Base-by-base conservation (phyloP, 2,888 invertebrate species). In the Pemphredon lugubris region DNA sequence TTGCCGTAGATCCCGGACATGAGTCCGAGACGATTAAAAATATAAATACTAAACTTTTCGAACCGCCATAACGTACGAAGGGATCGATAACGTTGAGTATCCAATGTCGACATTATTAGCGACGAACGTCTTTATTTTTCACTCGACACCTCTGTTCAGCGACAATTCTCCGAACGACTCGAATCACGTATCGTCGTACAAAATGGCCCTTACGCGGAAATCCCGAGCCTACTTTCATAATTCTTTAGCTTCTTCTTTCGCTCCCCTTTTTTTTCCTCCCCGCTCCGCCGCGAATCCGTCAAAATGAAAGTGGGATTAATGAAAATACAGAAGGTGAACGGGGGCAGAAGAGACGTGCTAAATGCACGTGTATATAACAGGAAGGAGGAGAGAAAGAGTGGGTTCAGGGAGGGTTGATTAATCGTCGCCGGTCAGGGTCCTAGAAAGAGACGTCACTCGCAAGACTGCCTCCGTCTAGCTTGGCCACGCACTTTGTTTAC, bases 251-350 rank as follows among this genome's bases (percentile, higher is more conserved):
- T 34, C 11, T 37, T 59, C 34, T 42, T 40, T 40, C 21, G 34
- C 13, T 26, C 16, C 45, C 57, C 30, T 32, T 32, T 21, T 58
- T 32, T 44, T 20, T 39, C 50, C 48, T 64, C 65, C 45, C 51
- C n/a, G n/a, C n/a, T n/a, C 51, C 45, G 6, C 26, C 48, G 58
- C 63, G 61, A 77, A 75, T 75, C 67, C 73, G 75, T 73, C 69
- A 73, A 77, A 53, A 82, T 79, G 84, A 84, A 85, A 85, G 81
- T 85, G 79, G 84, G 79, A 85, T 85, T 85, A 83, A 85, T 85
- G 85, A 85, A 84, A 85, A 84, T 84, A 83, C 82, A 71, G 82
- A 79, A 75, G 71, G 66, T 69, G 75, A 69, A 66, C 47, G 63
- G 61, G 67, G 68, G 66, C 58, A 69, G 65, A 61, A 59, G 58